These are phyloP conservation scores for Cotesia glomerata DNA, from an alignment of 1,140 invertebrate genomes.

Conservation along the genomic window DNA sequence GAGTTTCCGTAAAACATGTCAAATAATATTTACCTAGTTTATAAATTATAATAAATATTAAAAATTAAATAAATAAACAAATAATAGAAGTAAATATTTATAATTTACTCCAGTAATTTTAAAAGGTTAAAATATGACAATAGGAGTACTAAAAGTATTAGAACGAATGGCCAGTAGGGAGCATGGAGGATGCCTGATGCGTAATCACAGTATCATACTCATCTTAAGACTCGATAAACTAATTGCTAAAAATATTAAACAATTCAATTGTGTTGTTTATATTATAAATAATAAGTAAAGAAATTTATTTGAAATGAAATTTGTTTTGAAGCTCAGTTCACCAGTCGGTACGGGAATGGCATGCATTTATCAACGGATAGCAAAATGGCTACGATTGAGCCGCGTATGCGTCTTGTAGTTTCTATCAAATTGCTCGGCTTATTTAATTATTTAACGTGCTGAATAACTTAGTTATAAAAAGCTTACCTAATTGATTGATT, in stretches of 20 bases:
- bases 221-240: neutral
- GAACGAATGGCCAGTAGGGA: slow-evolving; percentile 24
- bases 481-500: neutral
- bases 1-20: too few species aligned
- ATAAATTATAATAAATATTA: neutral
- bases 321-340: slow-evolving; percentile 37
- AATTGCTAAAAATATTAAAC: neutral
- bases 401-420: neutral
- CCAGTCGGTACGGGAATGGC: slow-evolving; percentile 62
- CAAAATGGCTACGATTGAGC: slow-evolving; percentile 58
- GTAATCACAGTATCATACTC: neutral
- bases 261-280: neutral
- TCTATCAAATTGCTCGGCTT: neutral
- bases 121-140: neutral
- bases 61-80: neutral
- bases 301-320: slow-evolving; percentile 36
- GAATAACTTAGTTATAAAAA: neutral
- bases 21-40: too few species aligned
- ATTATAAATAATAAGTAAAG: slow-evolving; percentile 11
- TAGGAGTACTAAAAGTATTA: slow-evolving; percentile 11
- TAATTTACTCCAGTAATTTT: neutral
- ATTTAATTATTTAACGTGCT: slow-evolving; percentile 22
- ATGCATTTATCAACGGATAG: slow-evolving; percentile 63
- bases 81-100: neutral
- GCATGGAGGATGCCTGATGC: slow-evolving; percentile 17